Percentiles rank a stretch among this genome's conserved stretches.
Conservation (phyloP, 2,888 invertebrate genomes). For the Aelia acuminata region DNA sequence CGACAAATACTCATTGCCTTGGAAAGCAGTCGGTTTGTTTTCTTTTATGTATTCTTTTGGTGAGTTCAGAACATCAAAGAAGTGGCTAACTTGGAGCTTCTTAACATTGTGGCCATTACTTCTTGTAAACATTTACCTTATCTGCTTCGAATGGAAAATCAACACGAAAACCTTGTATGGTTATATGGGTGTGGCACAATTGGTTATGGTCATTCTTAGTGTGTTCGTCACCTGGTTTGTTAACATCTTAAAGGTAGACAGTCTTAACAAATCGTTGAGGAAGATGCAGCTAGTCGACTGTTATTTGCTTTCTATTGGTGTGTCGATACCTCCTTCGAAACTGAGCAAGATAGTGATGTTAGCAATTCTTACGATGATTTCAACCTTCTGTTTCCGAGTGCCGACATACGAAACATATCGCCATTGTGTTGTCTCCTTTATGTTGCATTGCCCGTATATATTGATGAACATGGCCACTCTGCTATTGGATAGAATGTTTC, state of each 20-base stretch:
- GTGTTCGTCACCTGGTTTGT: not conserved
- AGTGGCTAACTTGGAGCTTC: not conserved
- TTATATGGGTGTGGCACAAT: not conserved
- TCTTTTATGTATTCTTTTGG: not conserved
- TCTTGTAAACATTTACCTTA: not conserved
- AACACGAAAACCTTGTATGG: not conserved
- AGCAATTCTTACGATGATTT: not conserved
- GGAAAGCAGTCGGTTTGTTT: not conserved
- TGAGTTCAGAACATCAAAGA: not conserved
- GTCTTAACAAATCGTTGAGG: not conserved
- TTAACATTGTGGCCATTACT: not conserved
- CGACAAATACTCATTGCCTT: not conserved
- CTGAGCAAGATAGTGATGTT: not conserved
- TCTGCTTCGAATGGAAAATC: not conserved
- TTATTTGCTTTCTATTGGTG: not conserved
- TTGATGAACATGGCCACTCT: not conserved
- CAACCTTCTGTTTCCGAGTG: not conserved
- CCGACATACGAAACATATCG: not conserved
- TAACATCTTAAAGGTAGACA: not conserved
- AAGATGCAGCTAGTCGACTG: not conserved
- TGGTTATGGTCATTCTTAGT: not conserved
- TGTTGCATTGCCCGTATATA: not conserved
- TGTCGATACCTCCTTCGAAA: not conserved
- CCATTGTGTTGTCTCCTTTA: not conserved
- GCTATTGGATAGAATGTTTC: not conserved